Base-by-base conservation (phyloP, 2,113 vertebrate species). In the Terrapene triunguis region DNA sequence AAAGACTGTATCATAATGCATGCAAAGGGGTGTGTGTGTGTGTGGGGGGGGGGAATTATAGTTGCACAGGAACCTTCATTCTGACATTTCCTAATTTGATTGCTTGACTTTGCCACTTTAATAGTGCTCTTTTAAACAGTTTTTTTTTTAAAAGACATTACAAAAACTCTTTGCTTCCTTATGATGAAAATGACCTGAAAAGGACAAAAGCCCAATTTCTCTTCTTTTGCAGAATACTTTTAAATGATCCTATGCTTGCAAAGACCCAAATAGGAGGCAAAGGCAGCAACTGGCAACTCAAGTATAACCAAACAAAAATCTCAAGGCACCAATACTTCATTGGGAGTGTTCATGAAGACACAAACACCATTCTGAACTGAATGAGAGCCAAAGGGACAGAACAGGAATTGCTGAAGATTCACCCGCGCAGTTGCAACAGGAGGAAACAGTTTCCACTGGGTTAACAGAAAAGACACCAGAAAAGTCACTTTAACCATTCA, bases 241-340 rank as follows among this genome's bases (percentile, higher is more conserved):
- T 38, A 81, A n/a, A 89, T 0, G 1, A 0, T 69, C 93, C 42
- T 80, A 89, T 89, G 92, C 0, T 3, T 27, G 3, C 74, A 65
- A 88, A 89, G 82, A 94, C 57, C 55, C 74, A 78, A 29, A 78
- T 13, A 47, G 24, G 42, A 78, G n/a, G 93, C 82, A 76, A 94
- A 74, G 44, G 85, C 80, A 95, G 72, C 44, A 93, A 84, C 24
- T 50, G 69, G 69, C 83, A 87, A 88, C 72, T 85, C 90, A 92
- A 95, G 76, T 62, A 84, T 8, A 95, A 92, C 53, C 44, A 88
- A 42, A 85, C 88, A 93, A 91, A 74, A 83, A 74, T 7, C 47
- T 50, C 47, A 38, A 83, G 82, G 50, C 69, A 84, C 92, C 95
- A 96, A 91, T 93, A 96, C 80, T 88, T 4, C 76, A 13, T 0